Conservation (phyloP, 2,113 vertebrate species). For the Grammomys surdaster region DNA sequence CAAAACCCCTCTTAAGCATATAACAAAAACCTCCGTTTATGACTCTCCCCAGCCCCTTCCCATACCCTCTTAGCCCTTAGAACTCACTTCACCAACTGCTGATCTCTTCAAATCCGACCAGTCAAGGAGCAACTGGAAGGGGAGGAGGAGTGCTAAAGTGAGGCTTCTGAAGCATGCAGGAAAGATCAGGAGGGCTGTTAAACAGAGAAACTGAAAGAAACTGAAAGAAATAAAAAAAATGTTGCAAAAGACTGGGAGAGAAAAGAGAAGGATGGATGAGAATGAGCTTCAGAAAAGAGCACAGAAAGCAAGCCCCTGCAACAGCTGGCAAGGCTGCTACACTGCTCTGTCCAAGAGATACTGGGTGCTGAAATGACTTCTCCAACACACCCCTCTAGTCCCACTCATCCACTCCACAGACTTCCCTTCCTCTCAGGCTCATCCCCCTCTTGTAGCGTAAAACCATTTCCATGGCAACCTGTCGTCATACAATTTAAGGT, state of each 20-base stretch:
- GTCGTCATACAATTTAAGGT: conserved; percentile 59
- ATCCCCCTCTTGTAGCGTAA: background rate
- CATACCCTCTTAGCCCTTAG: background rate
- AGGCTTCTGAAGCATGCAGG: background rate
- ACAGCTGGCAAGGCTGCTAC: background rate
- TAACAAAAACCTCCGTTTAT: background rate
- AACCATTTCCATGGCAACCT: conserved; percentile 61
- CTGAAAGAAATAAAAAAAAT: background rate
- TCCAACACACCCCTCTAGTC: conserved; percentile 3
- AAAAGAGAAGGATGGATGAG: background rate
- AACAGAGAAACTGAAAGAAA: conserved; percentile 19
- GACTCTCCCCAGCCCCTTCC: background rate
- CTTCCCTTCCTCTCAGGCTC: conserved; percentile 5
- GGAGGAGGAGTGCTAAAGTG: background rate
- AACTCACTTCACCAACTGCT: conserved; percentile 61
- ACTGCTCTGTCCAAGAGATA: conserved; percentile 41
- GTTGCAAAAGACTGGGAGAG: background rate
- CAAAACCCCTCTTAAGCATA: background rate
- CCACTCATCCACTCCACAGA: conserved; percentile 45
- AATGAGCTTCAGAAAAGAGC: conserved; percentile 18
- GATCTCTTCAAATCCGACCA: conserved; percentile 7
- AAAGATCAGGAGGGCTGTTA: background rate
- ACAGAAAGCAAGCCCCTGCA: conserved; percentile 26
- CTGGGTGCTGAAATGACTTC: conserved; percentile 58
- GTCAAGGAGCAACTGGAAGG: background rate